phyloP scores from a whole-genome alignment of 2,888 invertebrate genomes.

The Chrysina gloriosa region DNA sequence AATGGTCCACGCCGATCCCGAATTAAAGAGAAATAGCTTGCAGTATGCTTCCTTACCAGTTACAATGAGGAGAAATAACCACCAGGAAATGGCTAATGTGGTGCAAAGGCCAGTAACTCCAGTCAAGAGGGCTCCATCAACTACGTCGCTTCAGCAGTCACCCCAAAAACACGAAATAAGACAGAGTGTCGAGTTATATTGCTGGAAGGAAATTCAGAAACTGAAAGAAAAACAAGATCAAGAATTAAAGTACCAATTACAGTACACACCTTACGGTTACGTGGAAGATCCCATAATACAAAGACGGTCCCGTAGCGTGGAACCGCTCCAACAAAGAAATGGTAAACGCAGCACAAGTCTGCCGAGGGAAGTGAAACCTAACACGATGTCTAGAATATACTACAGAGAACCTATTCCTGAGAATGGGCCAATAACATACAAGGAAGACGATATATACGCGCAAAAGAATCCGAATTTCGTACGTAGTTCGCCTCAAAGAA shows the following conservation, averaged over 20 bases:
- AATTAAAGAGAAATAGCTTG: slow-evolving; percentile 34
- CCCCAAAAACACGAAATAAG: slow-evolving; percentile 69
- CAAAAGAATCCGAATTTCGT: slow-evolving; percentile 52
- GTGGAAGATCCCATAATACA: slow-evolving; percentile 58
- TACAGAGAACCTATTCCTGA: slow-evolving; percentile 49
- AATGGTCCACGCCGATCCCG: slow-evolving; percentile 53
- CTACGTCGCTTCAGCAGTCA: slow-evolving; percentile 50
- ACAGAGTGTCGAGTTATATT: slow-evolving; percentile 74
- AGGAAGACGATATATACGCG: slow-evolving; percentile 37
- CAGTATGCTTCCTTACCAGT: slow-evolving; percentile 36
- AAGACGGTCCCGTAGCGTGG: slow-evolving; percentile 65
- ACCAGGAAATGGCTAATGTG: slow-evolving; percentile 40
- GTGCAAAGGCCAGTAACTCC: slow-evolving; percentile 46
- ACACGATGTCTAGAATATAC: slow-evolving; percentile 10
- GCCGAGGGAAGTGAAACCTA: slow-evolving; percentile 53
- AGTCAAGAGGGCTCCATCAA: slow-evolving; percentile 45
- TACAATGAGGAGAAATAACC: slow-evolving; percentile 16
- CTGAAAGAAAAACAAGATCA: slow-evolving; percentile 73
- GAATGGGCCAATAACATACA: slow-evolving; percentile 43
- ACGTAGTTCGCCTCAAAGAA: slow-evolving; percentile 53
- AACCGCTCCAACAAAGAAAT: slow-evolving; percentile 62
- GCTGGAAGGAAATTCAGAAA: slow-evolving; percentile 76
- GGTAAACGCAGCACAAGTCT: slow-evolving; percentile 64
- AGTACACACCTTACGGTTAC: slow-evolving; percentile 55
- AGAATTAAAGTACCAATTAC: slow-evolving; percentile 60